Evolutionary conservation across 2,888 invertebrate genomes (phyloP).

Genomic region (Operophtera brumata): DNA sequence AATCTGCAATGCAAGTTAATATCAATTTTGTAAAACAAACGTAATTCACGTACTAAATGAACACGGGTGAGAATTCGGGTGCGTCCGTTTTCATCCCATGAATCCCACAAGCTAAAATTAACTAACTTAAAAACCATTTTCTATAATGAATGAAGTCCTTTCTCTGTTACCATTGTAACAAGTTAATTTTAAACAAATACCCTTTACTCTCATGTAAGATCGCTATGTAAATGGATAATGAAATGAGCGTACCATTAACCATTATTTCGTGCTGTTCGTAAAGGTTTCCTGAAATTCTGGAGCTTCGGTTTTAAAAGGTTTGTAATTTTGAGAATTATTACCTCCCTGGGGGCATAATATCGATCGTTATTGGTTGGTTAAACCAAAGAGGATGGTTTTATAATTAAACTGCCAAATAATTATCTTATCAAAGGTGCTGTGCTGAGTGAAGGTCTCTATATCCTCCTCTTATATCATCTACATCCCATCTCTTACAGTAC

Average conservation of each 20-base stretch:
- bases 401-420: too few species aligned
- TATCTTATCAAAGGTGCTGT: too few species aligned
- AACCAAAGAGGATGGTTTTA: background rate
- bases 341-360: background rate
- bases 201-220: background rate
- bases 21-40: too few species aligned
- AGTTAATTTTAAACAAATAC: background rate
- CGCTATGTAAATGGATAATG: conserved; percentile 4
- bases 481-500: too few species aligned
- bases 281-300: conserved; percentile 7
- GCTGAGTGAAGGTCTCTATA: too few species aligned
- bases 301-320: background rate
- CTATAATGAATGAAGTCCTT: background rate
- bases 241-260: background rate
- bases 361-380: background rate
- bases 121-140: background rate
- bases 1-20: background rate
- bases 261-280: background rate
- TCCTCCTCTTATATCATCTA: too few species aligned
- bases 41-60: too few species aligned
- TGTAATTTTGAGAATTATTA: background rate
- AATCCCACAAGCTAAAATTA: too few species aligned
- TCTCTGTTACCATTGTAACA: background rate
- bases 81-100: too few species aligned
- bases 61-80: too few species aligned